A percentile compares a stretch with the other conserved stretches of the same genome.
These are phyloP conservation scores for Plotosus lineatus DNA, from an alignment of 2,113 vertebrate species.

Conservation along the genomic window DNA sequence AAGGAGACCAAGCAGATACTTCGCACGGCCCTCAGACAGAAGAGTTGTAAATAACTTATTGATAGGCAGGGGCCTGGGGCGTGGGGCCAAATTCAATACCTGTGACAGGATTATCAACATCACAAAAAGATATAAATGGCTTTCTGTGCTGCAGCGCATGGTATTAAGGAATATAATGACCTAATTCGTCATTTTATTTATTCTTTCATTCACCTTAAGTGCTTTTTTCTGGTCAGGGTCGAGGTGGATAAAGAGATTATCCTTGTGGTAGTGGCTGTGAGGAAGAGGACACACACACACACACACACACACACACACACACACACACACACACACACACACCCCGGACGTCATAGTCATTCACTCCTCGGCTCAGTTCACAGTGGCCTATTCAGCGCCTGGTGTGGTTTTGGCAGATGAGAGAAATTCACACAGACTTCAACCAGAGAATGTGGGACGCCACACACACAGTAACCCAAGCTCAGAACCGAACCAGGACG, in stretches of 20 bases:
- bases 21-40: constrained; percentile 16
- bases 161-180: constrained; percentile 4
- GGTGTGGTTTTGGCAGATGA: not conserved
- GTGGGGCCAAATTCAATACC: too few species aligned
- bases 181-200: not conserved
- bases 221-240: not conserved
- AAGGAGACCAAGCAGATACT: constrained; percentile 23
- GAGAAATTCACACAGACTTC: not conserved
- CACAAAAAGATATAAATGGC: constrained; percentile 56
- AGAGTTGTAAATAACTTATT: not conserved
- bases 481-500: not conserved
- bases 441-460: not conserved
- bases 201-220: not conserved
- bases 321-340: too few species aligned
- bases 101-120: constrained; percentile 52
- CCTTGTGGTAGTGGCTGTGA: not conserved
- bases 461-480: not conserved
- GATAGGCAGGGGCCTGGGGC: too few species aligned
- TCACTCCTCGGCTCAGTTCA: not conserved
- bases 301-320: too few species aligned
- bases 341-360: not conserved
- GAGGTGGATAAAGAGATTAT: not conserved
- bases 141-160: constrained; percentile 15
- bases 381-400: not conserved
- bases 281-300: too few species aligned